Conservation (phyloP, 1,140 invertebrate species). For the Chymomyza costata region DNA sequence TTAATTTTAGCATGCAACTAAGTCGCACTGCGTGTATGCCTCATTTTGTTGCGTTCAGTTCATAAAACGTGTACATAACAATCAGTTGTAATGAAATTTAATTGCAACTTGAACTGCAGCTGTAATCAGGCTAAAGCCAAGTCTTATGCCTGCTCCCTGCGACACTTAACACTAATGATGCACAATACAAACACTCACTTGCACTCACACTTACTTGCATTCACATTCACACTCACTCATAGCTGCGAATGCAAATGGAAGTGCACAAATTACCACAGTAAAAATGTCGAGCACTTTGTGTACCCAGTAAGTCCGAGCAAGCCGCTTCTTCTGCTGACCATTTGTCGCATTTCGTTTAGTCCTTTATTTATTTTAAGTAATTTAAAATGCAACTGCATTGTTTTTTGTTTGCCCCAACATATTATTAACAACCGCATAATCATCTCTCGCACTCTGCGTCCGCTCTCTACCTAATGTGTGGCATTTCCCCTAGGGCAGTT, state of each 20-base stretch:
- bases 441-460: constrained; percentile 32
- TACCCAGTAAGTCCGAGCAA: too few species aligned
- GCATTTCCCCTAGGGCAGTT: constrained; percentile 14
- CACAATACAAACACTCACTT: constrained; percentile 44
- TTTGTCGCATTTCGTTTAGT: constrained; percentile 67
- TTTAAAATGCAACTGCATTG: constrained; percentile 47
- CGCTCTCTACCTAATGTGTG: constrained; percentile 7
- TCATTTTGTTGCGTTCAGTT: background rate
- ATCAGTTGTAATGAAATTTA: constrained; percentile 64
- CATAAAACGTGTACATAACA: constrained; percentile 11
- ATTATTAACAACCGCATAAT: constrained; percentile 66
- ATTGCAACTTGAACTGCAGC: constrained; percentile 23
- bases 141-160: constrained; percentile 6
- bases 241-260: constrained; percentile 26
- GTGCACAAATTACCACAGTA: too few species aligned
- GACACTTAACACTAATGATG: constrained; percentile 51
- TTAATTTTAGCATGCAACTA: constrained; percentile 22
- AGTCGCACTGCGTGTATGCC: background rate
- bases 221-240: constrained; percentile 34
- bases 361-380: constrained; percentile 65
- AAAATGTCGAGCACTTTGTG: too few species aligned
- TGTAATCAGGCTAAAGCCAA: constrained; percentile 12
- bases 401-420: constrained; percentile 33
- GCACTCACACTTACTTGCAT: constrained; percentile 24
- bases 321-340: constrained; percentile 35